phyloP scores from a whole-genome alignment of 2,888 invertebrate species.

The Melanargia galathea region DNA sequence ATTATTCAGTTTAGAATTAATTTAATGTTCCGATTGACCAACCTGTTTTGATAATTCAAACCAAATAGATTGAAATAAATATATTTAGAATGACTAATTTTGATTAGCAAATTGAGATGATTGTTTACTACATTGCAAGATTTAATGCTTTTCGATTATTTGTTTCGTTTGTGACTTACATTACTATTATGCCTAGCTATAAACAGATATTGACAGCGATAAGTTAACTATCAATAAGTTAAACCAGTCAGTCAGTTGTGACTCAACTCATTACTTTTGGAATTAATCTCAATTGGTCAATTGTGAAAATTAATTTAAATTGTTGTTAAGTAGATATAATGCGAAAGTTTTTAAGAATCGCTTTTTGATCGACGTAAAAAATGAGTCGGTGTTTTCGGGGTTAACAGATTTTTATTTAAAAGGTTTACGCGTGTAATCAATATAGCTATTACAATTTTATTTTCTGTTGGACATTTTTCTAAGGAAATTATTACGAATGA shows the following conservation, averaged over 20 bases:
- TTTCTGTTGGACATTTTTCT: too few relatives aligned
- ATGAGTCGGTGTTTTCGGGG: too few relatives aligned
- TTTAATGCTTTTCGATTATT: neutral
- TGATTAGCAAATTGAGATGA: conserved; percentile 1
- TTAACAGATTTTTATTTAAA: neutral
- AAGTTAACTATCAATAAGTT: neutral
- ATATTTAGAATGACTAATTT: conserved; percentile 5
- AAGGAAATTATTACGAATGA: too few relatives aligned
- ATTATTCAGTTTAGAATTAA: conserved; percentile 2
- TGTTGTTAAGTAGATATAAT: neutral
- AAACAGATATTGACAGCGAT: neutral
- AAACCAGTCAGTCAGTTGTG: neutral
- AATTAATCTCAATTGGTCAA: neutral
- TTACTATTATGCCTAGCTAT: neutral
- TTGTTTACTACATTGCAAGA: conserved; percentile 5
- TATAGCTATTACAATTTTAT: too few relatives aligned
- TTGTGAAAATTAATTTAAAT: neutral
- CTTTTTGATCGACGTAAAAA: too few relatives aligned
- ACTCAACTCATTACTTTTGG: neutral
- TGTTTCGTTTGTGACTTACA: neutral
- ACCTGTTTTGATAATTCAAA: conserved; percentile 14
- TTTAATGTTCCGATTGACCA: conserved; percentile 9
- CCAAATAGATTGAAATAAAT: conserved; percentile 6
- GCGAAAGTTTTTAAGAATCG: too few relatives aligned
- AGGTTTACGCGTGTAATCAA: neutral